Conservation (phyloP, 2,797 vertebrate species). For the Psittacula echo region DNA sequence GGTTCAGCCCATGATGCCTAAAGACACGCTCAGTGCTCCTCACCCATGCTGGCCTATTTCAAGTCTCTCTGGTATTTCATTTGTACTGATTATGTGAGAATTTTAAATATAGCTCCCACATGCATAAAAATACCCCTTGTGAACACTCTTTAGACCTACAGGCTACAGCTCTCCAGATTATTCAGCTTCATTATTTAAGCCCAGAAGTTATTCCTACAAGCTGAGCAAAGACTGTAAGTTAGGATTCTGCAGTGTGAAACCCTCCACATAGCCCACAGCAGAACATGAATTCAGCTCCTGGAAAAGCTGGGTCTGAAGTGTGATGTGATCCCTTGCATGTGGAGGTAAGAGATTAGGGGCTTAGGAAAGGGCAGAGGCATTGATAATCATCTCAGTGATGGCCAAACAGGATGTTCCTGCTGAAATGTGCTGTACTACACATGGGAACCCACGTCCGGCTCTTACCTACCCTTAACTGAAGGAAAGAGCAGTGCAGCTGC, state of each 20-base stretch:
- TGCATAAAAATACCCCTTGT: background rate
- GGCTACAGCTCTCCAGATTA: background rate
- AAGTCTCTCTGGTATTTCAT: background rate
- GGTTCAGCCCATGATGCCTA: background rate
- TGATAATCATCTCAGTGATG: background rate
- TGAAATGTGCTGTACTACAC: background rate
- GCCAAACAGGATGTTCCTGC: background rate
- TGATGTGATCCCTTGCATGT: too few species aligned
- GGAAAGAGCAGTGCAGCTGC: background rate
- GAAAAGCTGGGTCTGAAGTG: background rate
- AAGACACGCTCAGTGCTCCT: background rate
- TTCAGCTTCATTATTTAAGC: background rate
- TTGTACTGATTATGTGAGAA: background rate
- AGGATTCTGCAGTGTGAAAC: background rate
- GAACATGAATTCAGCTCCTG: background rate
- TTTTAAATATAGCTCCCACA: background rate
- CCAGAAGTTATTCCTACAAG: background rate
- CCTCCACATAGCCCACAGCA: background rate
- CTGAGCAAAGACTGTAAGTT: background rate
- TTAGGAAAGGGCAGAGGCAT: background rate
- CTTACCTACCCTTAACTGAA: background rate
- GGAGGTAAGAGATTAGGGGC: background rate
- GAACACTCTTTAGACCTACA: background rate
- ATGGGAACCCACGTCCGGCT: background rate
- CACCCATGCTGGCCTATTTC: background rate